phyloP scores from a whole-genome alignment of 2,888 invertebrate genomes.

The Venusia cambrica region DNA sequence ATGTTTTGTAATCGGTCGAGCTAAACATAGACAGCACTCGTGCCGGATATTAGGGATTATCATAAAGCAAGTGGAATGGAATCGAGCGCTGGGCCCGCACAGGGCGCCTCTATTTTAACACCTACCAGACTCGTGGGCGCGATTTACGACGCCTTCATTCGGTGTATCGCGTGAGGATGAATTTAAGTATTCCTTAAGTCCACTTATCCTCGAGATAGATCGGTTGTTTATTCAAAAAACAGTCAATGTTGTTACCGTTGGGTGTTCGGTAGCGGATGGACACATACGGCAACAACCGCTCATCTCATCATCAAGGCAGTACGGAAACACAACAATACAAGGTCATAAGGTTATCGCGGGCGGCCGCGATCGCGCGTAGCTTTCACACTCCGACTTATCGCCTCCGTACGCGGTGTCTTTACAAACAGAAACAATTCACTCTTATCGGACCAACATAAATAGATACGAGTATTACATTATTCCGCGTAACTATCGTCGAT shows the following conservation, averaged over 20 bases:
- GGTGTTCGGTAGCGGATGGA: slow-evolving; percentile 16
- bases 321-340: slow-evolving; percentile 53
- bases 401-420: slow-evolving; percentile 39
- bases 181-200: slow-evolving; percentile 43
- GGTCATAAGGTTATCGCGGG: slow-evolving; percentile 63
- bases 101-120: slow-evolving; percentile 78
- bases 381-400: slow-evolving; percentile 56
- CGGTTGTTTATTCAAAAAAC: slow-evolving; percentile 32
- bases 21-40: slow-evolving; percentile 64
- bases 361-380: slow-evolving; percentile 38
- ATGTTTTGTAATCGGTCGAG: slow-evolving; percentile 46
- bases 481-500: slow-evolving; percentile 38
- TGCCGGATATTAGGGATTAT: slow-evolving; percentile 79
- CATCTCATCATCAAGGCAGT: slow-evolving; percentile 35
- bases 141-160: slow-evolving; percentile 62
- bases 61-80: slow-evolving; percentile 75
- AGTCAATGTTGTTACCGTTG: slow-evolving; percentile 13
- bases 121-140: slow-evolving; percentile 71
- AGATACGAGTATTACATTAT: slow-evolving; percentile 38
- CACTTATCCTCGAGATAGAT: slow-evolving; percentile 31
- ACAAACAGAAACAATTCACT: slow-evolving; percentile 32
- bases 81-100: slow-evolving; percentile 67
- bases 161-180: slow-evolving; percentile 42
- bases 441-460: slow-evolving; percentile 31
- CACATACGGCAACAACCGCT: slow-evolving; percentile 19